Evolutionary conservation across 2,888 invertebrate species (phyloP), one percentile per base, ranked within the genome.

Genomic region (Cabera pusaria): DNA sequence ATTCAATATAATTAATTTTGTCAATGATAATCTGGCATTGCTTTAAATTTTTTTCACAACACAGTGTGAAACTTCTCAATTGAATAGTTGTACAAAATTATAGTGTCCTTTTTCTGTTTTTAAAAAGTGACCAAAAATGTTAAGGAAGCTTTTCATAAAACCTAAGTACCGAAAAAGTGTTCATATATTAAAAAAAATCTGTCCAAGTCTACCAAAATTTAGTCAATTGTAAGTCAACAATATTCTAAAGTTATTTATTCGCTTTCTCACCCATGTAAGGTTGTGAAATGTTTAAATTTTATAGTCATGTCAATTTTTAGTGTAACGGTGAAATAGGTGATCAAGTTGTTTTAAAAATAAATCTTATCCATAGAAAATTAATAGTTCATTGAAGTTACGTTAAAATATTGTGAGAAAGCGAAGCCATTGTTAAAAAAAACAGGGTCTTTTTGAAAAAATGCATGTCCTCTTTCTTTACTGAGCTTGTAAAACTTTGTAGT

Each of bases 141-240:
- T 14, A 17, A 39, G 42, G 14, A 14, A 39, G 37, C 34, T 44
- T 26, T 20, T 21, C 25, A 32, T 28, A 38, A 8, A 34, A 29
- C 28, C 34, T 33, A 34, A 44, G 34, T 42, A 39, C 41, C 35
- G 31, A 42, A 42, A 31, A 50, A 33, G 47, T 50, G 50, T 50
- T 50, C 44, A 47, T 39, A 27, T 6, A 19, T 17, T 26, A 29
- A 23, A 17, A 25, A 9, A 17, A 35, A 22, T 25, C 36, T 44
- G 43, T 44, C 50, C 50, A 47, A 39, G 23, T 42, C 17, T 33
- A 9, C 26, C 27, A 19, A 34, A 23, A 24, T 39, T 27, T 50
- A 47, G 44, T 39, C 21, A 34, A 42, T 32, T 50, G 29, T 44
- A 44, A 44, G 25, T 43, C 34, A 35, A 45, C 37, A 38, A 49